phyloP scores from a whole-genome alignment of 2,888 invertebrate genomes.

The Drosophila percnosoma region DNA sequence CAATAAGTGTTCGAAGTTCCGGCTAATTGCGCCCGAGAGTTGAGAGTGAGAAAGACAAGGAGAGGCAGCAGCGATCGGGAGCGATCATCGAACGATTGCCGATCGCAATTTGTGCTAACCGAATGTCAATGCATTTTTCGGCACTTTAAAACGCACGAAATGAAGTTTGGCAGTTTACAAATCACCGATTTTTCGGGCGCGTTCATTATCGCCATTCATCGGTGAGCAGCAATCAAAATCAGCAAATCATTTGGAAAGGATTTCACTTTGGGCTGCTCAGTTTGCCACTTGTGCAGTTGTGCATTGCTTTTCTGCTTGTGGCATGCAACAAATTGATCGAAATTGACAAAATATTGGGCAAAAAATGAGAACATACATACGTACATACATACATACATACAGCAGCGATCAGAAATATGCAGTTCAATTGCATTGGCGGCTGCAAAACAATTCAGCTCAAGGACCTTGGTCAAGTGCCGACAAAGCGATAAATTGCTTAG shows the following conservation, averaged over 20 bases:
- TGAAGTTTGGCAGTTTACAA: constrained; percentile 79
- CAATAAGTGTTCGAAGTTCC: constrained; percentile 78
- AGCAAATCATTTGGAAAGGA: constrained; percentile 62
- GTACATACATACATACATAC: constrained; percentile 26
- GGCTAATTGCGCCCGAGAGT: constrained; percentile 71
- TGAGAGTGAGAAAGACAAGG: constrained; percentile 25
- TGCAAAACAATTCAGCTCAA: constrained; percentile 75
- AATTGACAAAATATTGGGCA: constrained; percentile 74
- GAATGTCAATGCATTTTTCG: constrained; percentile 77
- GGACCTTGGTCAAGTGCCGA: constrained; percentile 76
- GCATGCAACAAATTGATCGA: constrained; percentile 80
- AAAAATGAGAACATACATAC: constrained; percentile 29
- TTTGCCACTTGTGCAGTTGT: constrained; percentile 42
- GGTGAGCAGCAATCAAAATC: constrained; percentile 66
- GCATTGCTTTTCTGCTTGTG: constrained; percentile 27
- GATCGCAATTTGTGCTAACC: constrained; percentile 67
- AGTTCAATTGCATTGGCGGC: constrained; percentile 76
- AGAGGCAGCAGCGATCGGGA: constrained; percentile 23
- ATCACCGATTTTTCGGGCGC: constrained; percentile 63
- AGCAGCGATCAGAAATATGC: constrained; percentile 61
- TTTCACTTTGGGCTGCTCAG: constrained; percentile 54
- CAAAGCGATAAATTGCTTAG: constrained; percentile 55
- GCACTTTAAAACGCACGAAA: constrained; percentile 75
- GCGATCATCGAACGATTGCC: constrained; percentile 60
- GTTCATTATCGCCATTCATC: constrained; percentile 76